Conservation (phyloP, 2,888 invertebrate species). For the Torymus texanus region DNA sequence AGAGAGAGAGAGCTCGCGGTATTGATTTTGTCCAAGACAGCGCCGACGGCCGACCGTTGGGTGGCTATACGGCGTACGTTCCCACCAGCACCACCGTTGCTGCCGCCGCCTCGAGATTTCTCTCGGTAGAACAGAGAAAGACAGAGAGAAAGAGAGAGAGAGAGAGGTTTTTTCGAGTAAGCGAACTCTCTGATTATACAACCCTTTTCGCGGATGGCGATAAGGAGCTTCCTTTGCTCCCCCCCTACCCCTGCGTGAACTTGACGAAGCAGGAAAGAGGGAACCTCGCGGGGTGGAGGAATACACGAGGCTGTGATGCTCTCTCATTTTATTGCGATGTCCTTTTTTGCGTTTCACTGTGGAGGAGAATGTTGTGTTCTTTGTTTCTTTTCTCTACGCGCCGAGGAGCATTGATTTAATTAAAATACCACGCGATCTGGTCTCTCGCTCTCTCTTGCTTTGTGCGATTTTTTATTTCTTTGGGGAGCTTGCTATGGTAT, state of each 20-base stretch:
- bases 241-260: background rate
- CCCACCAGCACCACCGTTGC: conserved; percentile 70
- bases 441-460: background rate
- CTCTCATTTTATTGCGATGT: conserved; percentile 5
- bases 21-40: conserved; percentile 76
- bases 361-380: conserved; percentile 17
- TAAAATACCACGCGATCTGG: conserved; percentile 30
- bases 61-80: conserved; percentile 55
- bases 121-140: conserved; percentile 7
- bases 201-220: conserved; percentile 13
- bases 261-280: too few relatives aligned
- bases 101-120: conserved; percentile 59
- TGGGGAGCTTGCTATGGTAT: too few relatives aligned
- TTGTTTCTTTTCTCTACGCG: conserved; percentile 29
- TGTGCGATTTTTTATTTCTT: too few relatives aligned
- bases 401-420: conserved; percentile 42
- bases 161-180: too few relatives aligned
- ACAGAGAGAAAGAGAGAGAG: too few relatives aligned
- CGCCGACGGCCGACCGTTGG: conserved; percentile 59
- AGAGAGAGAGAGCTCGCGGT: conserved; percentile 65
- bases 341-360: conserved; percentile 21
- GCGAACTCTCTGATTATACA: conserved; percentile 19
- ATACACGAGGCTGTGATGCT: too few relatives aligned
- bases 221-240: conserved; percentile 42
- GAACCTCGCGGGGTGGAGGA: too few relatives aligned